Conservation (phyloP, 2,888 invertebrate species). For the Esperia sulphurella region DNA sequence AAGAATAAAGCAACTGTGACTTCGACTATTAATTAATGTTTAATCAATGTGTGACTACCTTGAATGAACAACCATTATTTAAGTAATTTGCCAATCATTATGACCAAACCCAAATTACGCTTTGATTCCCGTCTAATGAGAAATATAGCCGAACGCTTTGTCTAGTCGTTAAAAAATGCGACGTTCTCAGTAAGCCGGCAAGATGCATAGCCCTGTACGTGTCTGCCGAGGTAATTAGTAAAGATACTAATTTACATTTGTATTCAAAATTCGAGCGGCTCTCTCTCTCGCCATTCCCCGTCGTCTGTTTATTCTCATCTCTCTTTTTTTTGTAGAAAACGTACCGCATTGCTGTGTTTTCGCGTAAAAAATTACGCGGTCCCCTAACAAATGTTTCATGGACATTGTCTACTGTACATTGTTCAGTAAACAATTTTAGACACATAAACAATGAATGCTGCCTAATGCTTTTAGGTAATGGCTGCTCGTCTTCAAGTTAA, state of each 20-base stretch:
- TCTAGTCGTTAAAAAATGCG: constrained; percentile 57
- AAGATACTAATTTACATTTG: constrained; percentile 80
- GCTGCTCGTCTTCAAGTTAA: no score
- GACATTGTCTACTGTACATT: constrained; percentile 58
- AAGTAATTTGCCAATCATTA: constrained; percentile 2
- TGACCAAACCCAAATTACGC: constrained; percentile 39
- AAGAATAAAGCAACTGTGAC: background rate
- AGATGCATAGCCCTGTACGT: constrained; percentile 75
- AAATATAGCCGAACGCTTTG: constrained; percentile 64
- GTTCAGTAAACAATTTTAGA: constrained; percentile 54
- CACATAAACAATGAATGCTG: background rate
- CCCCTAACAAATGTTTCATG: constrained; percentile 66
- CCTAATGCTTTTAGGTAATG: background rate
- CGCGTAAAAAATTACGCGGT: constrained; percentile 71
- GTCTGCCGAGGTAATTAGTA: constrained; percentile 76
- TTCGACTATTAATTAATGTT: background rate
- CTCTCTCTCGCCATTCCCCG: constrained; percentile 67
- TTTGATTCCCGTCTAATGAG: constrained; percentile 58
- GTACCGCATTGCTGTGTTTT: constrained; percentile 78
- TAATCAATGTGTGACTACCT: background rate
- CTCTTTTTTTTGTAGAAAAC: constrained; percentile 54
- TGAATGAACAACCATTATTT: background rate
- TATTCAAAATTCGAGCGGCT: constrained; percentile 79
- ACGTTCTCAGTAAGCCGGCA: constrained; percentile 69
- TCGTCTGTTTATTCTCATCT: constrained; percentile 78